Evolutionary conservation across 2,797 vertebrate species (phyloP).

Genomic region (Limosa lapponica): DNA sequence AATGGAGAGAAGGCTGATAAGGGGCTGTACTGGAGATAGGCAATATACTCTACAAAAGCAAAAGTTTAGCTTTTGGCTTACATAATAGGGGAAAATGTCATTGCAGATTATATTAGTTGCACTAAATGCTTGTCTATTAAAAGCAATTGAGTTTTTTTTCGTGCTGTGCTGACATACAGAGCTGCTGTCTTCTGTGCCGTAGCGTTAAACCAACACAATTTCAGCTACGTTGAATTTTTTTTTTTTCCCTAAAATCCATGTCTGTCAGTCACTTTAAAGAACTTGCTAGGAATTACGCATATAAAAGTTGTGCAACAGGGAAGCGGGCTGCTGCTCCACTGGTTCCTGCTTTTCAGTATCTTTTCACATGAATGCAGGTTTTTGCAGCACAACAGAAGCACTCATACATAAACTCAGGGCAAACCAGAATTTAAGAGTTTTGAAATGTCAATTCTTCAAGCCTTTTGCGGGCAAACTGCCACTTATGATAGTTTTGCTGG

Average conservation of each 20-base stretch:
- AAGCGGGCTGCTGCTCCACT: neutral
- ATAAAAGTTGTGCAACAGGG: neutral
- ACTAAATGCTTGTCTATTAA: conserved; percentile 49
- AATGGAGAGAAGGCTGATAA: neutral
- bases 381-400: neutral
- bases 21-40: neutral
- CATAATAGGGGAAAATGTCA: conserved; percentile 41
- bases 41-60: neutral
- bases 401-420: neutral
- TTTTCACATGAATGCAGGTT: neutral
- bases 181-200: neutral
- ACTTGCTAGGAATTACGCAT: neutral
- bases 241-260: neutral
- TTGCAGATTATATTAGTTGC: conserved; percentile 24
- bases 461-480: neutral
- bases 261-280: neutral
- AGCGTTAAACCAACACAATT: neutral
- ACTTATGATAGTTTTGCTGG: neutral
- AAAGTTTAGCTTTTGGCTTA: conserved; percentile 38
- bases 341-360: neutral
- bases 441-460: neutral
- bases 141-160: conserved; percentile 20
- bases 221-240: neutral
- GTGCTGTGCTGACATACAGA: neutral
- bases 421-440: neutral